Evolutionary conservation across 2,113 vertebrate species (phyloP).

Genomic region (Hippocampus mohnikei): DNA sequence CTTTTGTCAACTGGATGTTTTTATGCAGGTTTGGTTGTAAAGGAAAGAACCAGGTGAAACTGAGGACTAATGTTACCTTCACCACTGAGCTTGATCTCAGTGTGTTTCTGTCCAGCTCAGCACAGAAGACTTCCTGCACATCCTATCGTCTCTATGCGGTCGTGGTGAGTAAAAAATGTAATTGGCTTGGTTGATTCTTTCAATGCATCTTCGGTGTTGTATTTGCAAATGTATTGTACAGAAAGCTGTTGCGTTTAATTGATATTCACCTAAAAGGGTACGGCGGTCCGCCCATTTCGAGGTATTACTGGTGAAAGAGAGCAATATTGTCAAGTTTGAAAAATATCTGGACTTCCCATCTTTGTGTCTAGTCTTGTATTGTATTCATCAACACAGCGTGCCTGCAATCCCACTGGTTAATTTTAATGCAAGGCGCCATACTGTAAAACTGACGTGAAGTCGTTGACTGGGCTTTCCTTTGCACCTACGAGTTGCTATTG

Average conservation of each 20-base stretch:
- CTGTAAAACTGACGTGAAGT: no score
- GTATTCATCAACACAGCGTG: no score
- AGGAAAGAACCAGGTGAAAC: conserved; percentile 73
- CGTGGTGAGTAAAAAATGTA: conserved; percentile 73
- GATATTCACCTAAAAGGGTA: no score
- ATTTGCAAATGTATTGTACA: not conserved
- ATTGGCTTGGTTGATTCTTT: not conserved
- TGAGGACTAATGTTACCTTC: conserved; percentile 76
- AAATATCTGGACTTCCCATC: no score
- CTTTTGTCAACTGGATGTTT: not conserved
- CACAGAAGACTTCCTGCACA: conserved; percentile 57
- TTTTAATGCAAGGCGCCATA: no score
- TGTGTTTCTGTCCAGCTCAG: conserved; percentile 66
- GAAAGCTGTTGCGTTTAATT: not conserved
- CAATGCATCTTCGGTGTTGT: not conserved
- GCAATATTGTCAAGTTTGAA: no score
- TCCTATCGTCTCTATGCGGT: conserved; percentile 80
- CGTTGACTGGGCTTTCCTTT: no score
- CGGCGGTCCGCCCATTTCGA: no score
- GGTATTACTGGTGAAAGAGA: no score
- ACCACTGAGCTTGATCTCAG: conserved; percentile 74
- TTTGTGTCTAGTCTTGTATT: no score
- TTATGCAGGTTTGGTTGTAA: conserved; percentile 61
- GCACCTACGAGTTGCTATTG: no score
- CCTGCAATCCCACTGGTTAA: no score